phyloP scores from a whole-genome alignment of 2,113 vertebrate genomes.

The Paramisgurnus dabryanus region DNA sequence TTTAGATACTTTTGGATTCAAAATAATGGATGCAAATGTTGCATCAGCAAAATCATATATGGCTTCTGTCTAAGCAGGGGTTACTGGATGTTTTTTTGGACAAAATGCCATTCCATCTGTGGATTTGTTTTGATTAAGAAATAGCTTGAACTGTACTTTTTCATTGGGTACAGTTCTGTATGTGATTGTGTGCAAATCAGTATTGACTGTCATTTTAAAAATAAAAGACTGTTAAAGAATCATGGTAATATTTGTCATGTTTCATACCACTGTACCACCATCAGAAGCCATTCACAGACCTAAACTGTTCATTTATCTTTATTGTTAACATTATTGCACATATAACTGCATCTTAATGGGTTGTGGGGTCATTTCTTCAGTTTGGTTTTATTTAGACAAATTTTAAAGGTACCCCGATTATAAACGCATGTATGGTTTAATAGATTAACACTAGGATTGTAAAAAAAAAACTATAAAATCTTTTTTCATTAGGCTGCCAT shows the following conservation, averaged over 20 bases:
- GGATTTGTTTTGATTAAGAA: not conserved
- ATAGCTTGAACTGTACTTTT: not conserved
- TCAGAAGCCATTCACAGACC: not conserved
- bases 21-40: conserved; percentile 5
- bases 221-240: not conserved
- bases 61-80: not conserved
- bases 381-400: too few species aligned
- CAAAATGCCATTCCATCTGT: not conserved
- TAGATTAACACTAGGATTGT: too few species aligned
- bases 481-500: not conserved
- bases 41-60: not conserved
- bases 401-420: too few species aligned
- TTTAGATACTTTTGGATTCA: conserved; percentile 5
- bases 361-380: too few species aligned
- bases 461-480: not conserved
- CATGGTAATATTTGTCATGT: not conserved
- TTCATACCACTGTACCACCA: not conserved
- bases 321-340: not conserved
- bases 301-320: not conserved
- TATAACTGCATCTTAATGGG: not conserved
- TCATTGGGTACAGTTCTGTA: not conserved
- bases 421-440: too few species aligned
- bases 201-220: not conserved
- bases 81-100: not conserved
- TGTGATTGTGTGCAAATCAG: not conserved